Evolutionary conservation across 2,113 vertebrate genomes (phyloP).

Genomic region (Phaethornis superciliosus): DNA sequence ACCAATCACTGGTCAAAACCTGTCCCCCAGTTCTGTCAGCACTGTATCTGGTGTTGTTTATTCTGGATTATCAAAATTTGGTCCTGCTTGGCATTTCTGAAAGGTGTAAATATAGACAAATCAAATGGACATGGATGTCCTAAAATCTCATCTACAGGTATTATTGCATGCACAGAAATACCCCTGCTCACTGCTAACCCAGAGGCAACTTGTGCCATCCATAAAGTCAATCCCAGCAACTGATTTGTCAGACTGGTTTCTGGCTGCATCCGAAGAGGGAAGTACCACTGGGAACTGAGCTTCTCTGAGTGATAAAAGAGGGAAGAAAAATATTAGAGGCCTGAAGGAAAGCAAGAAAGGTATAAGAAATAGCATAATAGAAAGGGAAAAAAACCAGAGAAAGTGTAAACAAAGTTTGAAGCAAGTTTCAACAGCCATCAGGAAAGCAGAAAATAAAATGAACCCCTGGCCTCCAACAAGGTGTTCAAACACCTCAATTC

Average conservation of each 20-base stretch:
- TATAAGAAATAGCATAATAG: background rate
- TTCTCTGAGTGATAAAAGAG: background rate
- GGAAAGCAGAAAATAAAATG: background rate
- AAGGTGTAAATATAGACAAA: background rate
- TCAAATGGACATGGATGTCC: background rate
- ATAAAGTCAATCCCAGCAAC: background rate
- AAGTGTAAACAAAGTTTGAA: background rate
- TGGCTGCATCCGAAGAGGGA: background rate
- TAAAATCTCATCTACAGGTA: background rate
- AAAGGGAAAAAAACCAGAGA: background rate
- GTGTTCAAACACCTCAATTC: background rate
- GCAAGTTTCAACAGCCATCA: background rate
- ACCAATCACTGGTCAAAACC: background rate
- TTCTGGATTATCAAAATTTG: background rate
- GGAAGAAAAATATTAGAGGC: background rate
- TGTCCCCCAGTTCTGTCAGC: accelerated
- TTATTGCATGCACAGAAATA: background rate
- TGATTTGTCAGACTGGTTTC: background rate
- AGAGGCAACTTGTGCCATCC: background rate
- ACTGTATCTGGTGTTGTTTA: accelerated
- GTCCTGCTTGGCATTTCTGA: background rate
- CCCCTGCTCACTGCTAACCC: background rate
- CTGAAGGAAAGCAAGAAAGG: background rate
- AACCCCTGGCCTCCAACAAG: background rate
- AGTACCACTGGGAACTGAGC: background rate